Base-by-base conservation (phyloP, 1,140 invertebrate genomes). In the Listronotus oregonensis region DNA sequence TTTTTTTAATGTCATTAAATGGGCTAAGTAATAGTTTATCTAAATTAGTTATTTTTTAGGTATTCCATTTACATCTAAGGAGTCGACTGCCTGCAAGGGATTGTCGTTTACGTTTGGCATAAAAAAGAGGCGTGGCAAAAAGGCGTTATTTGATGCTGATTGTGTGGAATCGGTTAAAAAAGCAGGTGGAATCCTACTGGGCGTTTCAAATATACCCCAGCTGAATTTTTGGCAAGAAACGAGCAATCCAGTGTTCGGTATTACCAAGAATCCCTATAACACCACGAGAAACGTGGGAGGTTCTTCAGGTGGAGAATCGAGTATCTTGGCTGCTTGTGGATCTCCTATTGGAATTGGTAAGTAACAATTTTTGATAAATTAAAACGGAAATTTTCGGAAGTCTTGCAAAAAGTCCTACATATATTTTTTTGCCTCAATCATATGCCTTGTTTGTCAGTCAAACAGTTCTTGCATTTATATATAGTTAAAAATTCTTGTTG, bases 221-320 rank as follows among this genome's bases (percentile, higher is more conserved):
- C 81, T 97, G 1, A 88, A 86, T 81, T 82, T 86, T 73, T 95
- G 93, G 92, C 87, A 86, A 73, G 96, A 98, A 78, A 90, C 91
- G 0, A 84, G 89, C 56, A 98, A 98, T 80, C 93, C 93, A 81
- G 79, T 96, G 42, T 94, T 92, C 76, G 96, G 97, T 31, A 86
- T 94, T 66, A 95, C 96, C 0, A 88, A 87, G 66, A 99, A 99
- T 84, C 95, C 96, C 0, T 97, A 98, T 77, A 87, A 97, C 78
- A 84, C 85, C 1, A 88, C 87, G 0, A 83, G 91, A 66, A 92
- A 89, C 42, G 85, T 87, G 32, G 95, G 95, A 11, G 95, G 95
- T 49, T 93, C 91, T 59, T 92, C 90, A 40, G 92, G 92, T 2
- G 92, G 92, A 1, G 92, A 94, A 78, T 93, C 79, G 0, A 84